Evolutionary conservation across 2,113 vertebrate species (phyloP).

Genomic region (Ornithorhynchus anatinus): DNA sequence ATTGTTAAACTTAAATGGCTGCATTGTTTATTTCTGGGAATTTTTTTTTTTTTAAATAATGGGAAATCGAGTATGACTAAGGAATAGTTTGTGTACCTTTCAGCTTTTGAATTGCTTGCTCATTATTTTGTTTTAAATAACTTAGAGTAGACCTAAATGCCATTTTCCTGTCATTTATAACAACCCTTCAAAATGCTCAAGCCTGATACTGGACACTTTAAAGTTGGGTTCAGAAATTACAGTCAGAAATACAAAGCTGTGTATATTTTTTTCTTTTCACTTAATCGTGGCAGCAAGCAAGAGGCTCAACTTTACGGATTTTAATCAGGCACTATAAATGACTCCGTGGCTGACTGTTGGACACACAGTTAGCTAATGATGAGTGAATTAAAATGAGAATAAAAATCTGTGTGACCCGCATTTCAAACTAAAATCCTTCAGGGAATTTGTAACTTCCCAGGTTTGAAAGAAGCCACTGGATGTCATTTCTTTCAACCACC

Average conservation of each 20-base stretch:
- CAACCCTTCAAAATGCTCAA: neutral
- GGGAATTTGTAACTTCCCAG: too few species aligned
- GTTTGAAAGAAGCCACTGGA: too few species aligned
- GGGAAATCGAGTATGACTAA: neutral
- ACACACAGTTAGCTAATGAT: neutral
- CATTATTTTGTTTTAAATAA: neutral
- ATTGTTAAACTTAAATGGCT: neutral
- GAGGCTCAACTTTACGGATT: conserved; percentile 23
- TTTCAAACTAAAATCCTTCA: too few species aligned
- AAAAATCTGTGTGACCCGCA: neutral
- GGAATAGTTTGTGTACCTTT: neutral
- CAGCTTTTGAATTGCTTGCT: neutral
- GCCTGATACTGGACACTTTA: neutral
- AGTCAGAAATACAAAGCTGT: conserved; percentile 8
- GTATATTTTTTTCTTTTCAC: conserved; percentile 19
- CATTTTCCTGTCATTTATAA: conserved; percentile 16
- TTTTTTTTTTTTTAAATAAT: too few species aligned
- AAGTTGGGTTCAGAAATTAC: conserved; percentile 28
- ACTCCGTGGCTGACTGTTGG: conserved; percentile 23
- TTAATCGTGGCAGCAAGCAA: conserved; percentile 15
- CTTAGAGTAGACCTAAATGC: too few species aligned
- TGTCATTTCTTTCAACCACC: too few species aligned
- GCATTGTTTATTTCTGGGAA: neutral
- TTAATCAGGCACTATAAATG: conserved; percentile 25
- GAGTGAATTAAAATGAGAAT: neutral